phyloP scores from a whole-genome alignment of 2,797 vertebrate genomes.

The Brachyrhaphis roseni region DNA sequence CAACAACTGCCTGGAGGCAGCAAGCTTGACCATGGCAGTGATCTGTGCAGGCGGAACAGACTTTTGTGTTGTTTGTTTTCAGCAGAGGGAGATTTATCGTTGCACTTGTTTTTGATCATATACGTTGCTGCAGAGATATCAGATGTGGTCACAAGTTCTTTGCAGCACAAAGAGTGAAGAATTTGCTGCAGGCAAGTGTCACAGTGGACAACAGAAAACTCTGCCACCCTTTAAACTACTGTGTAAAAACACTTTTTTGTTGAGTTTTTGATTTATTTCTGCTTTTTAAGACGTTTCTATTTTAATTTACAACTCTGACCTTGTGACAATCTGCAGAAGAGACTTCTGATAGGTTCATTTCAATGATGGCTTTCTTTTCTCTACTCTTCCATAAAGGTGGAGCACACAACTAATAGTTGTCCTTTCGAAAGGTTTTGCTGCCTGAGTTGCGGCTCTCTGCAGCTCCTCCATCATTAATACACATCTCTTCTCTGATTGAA shows the following conservation, averaged over 20 bases:
- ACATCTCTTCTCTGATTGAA: not conserved
- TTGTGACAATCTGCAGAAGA: not conserved
- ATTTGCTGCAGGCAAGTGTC: not conserved
- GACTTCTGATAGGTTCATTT: not conserved
- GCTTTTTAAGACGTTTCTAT: not conserved
- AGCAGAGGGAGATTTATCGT: not conserved
- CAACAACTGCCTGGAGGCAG: conserved; percentile 56
- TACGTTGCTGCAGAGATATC: not conserved
- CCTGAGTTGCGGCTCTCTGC: not conserved
- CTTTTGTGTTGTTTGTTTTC: conserved; percentile 6
- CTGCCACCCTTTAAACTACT: not conserved
- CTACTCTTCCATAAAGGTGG: not conserved
- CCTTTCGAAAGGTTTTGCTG: not conserved
- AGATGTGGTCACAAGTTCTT: not conserved
- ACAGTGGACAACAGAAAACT: not conserved
- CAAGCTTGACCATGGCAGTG: conserved; percentile 38
- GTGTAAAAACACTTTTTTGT: not conserved
- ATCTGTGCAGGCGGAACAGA: conserved; percentile 14
- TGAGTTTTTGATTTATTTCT: not conserved
- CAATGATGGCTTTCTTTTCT: not conserved
- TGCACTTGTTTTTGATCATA: not conserved
- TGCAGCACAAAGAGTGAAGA: not conserved
- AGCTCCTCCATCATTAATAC: not conserved
- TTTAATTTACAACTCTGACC: not conserved
- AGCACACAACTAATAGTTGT: not conserved